phyloP scores from a whole-genome alignment of 2,797 vertebrate species.

The Enteromius argenteus region DNA sequence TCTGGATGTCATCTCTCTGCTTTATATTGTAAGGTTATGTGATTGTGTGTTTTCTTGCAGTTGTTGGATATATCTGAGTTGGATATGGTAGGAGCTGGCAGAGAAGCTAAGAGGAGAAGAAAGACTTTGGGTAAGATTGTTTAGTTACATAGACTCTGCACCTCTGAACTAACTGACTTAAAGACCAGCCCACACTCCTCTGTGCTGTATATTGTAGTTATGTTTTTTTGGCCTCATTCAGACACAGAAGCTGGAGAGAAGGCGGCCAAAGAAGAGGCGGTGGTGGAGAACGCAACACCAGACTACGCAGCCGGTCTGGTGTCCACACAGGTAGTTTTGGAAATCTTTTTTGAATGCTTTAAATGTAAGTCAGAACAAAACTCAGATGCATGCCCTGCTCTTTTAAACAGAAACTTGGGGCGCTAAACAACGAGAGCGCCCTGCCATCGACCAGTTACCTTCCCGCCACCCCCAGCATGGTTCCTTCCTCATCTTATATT shows the following conservation, averaged over 20 bases:
- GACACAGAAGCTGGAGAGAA: slow-evolving; percentile 93
- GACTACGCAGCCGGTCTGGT: slow-evolving; percentile 97
- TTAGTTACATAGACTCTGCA: neutral
- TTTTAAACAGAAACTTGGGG: slow-evolving; percentile 88
- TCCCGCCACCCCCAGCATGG: slow-evolving; percentile 95
- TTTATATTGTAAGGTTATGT: neutral
- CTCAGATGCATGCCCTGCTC: neutral
- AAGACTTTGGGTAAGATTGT: slow-evolving; percentile 89
- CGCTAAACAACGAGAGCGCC: slow-evolving; percentile 89
- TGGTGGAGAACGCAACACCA: slow-evolving; percentile 94
- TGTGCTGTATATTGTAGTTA: neutral
- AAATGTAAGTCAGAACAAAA: neutral
- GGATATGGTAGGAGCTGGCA: slow-evolving; percentile 91
- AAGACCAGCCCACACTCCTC: no score
- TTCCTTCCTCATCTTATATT: slow-evolving; percentile 94
- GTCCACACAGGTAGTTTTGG: slow-evolving; percentile 88
- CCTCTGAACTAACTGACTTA: neutral
- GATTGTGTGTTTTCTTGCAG: slow-evolving; percentile 70
- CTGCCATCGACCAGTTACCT: slow-evolving; percentile 96
- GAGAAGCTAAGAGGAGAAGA: slow-evolving; percentile 95
- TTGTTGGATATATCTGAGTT: slow-evolving; percentile 93
- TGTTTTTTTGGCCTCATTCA: slow-evolving; percentile 61
- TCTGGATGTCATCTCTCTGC: neutral
- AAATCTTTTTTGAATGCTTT: neutral
- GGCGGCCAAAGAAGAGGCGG: slow-evolving; percentile 91